phyloP scores from a whole-genome alignment of 2,888 invertebrate species.

The Abrostola triplasia region DNA sequence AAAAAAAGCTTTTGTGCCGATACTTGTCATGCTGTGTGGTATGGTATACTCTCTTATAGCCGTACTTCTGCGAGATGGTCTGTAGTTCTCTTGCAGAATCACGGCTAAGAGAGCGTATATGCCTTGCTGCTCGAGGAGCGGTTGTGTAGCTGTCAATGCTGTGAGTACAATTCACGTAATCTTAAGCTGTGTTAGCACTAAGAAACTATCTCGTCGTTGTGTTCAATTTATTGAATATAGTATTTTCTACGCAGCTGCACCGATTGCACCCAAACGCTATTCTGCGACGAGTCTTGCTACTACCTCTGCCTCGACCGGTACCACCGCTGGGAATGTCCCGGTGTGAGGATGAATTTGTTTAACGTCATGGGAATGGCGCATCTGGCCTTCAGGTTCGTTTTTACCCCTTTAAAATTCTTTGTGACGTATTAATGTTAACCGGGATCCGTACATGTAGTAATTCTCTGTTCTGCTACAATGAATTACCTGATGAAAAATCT shows the following conservation, averaged over 20 bases:
- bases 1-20: too few relatives aligned
- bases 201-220: not conserved
- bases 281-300: conserved; percentile 91
- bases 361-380: conserved; percentile 93
- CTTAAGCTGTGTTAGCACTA: not conserved
- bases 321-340: conserved; percentile 93
- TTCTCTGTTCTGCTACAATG: too few relatives aligned
- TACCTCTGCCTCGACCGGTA: conserved; percentile 7
- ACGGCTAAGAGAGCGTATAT: too few relatives aligned
- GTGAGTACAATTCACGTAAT: too few relatives aligned
- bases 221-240: conserved; percentile 20
- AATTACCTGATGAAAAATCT: too few relatives aligned
- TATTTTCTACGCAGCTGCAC: conserved; percentile 86
- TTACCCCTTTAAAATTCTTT: not conserved
- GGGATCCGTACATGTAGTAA: too few relatives aligned
- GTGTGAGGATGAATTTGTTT: conserved; percentile 89
- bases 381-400: conserved; percentile 89
- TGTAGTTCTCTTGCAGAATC: too few relatives aligned
- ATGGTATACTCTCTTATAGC: too few relatives aligned
- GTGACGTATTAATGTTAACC: not conserved
- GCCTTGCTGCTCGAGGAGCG: too few relatives aligned
- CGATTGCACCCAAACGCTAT: conserved; percentile 90
- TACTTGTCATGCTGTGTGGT: too few relatives aligned
- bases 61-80: too few relatives aligned
- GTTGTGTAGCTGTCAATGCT: too few relatives aligned